Evolutionary conservation across 2,797 vertebrate species (phyloP).

Genomic region (Myotis myotis): DNA sequence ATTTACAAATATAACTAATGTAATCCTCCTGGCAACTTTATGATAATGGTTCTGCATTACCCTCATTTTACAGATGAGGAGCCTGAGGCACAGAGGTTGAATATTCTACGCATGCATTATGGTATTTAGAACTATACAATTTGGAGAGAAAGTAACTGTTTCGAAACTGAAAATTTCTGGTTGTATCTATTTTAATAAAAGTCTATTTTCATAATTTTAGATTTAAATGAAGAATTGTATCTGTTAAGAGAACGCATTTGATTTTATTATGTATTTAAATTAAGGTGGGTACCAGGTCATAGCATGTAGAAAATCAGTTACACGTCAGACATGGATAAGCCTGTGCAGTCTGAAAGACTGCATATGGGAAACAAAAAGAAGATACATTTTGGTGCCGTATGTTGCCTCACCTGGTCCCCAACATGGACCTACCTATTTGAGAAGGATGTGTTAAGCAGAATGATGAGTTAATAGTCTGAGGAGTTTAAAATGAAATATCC

Average conservation of each 20-base stretch:
- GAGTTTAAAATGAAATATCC: background rate
- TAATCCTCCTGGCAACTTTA: background rate
- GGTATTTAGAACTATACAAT: background rate
- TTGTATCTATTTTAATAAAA: background rate
- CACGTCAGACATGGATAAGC: background rate
- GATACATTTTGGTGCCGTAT: background rate
- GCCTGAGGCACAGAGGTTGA: background rate
- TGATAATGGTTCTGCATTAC: background rate
- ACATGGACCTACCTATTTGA: background rate
- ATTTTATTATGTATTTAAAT: background rate
- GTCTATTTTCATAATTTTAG: background rate
- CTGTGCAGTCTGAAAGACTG: background rate
- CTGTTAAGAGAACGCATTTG: background rate
- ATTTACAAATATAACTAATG: background rate
- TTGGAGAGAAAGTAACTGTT: background rate
- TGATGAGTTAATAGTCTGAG: slow-evolving; percentile 20
- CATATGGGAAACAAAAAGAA: background rate
- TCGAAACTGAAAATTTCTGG: background rate
- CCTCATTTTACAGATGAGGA: background rate
- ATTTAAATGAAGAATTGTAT: background rate
- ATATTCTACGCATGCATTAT: background rate
- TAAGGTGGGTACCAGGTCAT: background rate
- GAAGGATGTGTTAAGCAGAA: slow-evolving; percentile 17
- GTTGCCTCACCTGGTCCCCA: background rate
- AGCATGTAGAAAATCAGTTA: background rate